These are phyloP conservation scores for Australoheros scitulus DNA, from an alignment of 2,113 vertebrate species.

Conservation along the genomic window DNA sequence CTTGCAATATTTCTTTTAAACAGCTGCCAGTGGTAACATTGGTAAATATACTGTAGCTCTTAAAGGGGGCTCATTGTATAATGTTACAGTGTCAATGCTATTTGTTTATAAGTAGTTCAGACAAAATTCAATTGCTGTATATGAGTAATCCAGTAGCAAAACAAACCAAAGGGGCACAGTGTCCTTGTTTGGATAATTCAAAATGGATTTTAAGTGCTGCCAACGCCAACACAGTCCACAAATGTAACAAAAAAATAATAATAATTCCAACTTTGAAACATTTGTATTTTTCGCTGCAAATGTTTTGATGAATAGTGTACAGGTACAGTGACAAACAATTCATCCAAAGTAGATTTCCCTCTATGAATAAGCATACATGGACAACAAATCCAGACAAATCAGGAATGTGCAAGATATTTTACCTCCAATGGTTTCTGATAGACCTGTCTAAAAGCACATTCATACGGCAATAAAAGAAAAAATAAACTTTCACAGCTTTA, in stretches of 20 bases:
- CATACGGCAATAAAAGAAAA: not conserved
- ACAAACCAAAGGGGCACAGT: not conserved
- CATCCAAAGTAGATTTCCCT: no score
- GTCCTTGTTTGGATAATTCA: not conserved
- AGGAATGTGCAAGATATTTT: not conserved
- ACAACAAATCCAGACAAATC: not conserved
- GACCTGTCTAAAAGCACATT: not conserved
- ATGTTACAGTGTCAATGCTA: not conserved
- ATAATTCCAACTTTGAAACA: no score
- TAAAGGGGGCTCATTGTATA: not conserved
- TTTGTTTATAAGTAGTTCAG: not conserved
- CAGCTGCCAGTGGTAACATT: not conserved
- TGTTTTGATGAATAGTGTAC: no score
- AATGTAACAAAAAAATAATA: not conserved
- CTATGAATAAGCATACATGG: not conserved
- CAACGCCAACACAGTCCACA: not conserved
- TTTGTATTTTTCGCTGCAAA: no score
- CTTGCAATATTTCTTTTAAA: not conserved
- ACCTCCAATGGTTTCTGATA: not conserved
- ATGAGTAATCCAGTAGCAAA: not conserved
- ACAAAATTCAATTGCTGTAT: not conserved
- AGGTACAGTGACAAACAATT: no score
- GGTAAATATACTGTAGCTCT: not conserved
- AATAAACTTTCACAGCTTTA: not conserved
- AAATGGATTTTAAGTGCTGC: not conserved